Evolutionary conservation across 2,888 invertebrate genomes (phyloP), one percentile per base, ranked within the genome.

Genomic region (Drosophila lutescens): DNA sequence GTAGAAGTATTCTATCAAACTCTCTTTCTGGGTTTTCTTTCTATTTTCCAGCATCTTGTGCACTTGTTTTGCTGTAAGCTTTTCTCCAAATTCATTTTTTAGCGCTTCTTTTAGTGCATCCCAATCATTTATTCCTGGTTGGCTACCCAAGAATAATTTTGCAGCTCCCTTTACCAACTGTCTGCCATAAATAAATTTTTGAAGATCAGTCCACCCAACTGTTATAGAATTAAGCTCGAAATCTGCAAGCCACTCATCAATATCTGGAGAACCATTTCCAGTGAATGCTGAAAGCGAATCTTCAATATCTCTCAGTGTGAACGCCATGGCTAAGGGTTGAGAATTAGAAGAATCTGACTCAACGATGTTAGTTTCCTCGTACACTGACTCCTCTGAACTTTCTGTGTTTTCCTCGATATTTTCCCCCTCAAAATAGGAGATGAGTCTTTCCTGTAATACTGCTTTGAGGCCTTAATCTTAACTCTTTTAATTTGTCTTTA

Each of bases 141-240:
- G 10, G 34, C 34, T 34, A 2, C 34, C 34, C 34, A 34, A 34
- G 34, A 10, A 34, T 12, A 10, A 34, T 34, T 12, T 3, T 10
- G 34, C 4, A 34, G 10, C 34, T 34, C 34, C 34, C 34, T 32
- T 32, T 32, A 32, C 32, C 32, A 32, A 32, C 32, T 32, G 32
- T 32, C 32, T 32, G 32, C 9, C 32, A 13, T 40, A 30, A n/a
- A 53, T 53, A n/a, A n/a, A 53, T 15, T 53, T 53, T 53, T 53
- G 53, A 17, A 53, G 26, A 9, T 53, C 41, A 26, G 36, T 41
- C 53, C 53, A 53, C 15, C 20, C 9, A 38, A 53, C 40, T 40
- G 40, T 53, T n/a, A 38, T 38, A 23, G 40, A 36, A 53, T 53
- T 53, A 7, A 41, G 26, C n/a, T 40, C 26, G 13, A 53, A 40